Conservation (phyloP, 2,797 vertebrate genomes). For the Psittacula echo region DNA sequence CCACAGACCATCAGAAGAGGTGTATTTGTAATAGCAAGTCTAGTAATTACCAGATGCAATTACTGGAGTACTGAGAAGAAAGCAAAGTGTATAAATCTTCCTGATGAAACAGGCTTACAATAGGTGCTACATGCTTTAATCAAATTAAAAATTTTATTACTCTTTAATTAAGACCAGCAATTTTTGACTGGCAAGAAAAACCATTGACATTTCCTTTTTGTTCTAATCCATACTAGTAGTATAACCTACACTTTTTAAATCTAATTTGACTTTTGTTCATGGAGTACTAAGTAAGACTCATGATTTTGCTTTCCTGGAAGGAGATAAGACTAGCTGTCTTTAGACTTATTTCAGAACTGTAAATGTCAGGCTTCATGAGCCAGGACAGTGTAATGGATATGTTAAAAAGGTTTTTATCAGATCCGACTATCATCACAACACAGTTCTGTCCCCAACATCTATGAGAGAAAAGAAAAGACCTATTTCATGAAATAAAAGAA, state of each 20-base stretch:
- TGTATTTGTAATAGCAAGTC: neutral
- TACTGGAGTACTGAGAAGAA: conserved; percentile 7
- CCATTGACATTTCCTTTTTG: neutral
- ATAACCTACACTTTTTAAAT: neutral
- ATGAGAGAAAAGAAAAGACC: neutral
- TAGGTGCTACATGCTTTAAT: conserved; percentile 16
- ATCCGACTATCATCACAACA: neutral
- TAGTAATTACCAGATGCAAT: conserved; percentile 22
- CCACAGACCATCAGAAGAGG: neutral
- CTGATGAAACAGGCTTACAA: neutral
- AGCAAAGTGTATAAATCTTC: conserved; percentile 7
- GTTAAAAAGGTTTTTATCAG: conserved; percentile 10
- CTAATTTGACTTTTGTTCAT: neutral
- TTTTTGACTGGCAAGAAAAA: conserved; percentile 11
- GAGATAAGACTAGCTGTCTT: conserved; percentile 13
- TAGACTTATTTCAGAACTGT: neutral
- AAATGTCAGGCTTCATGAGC: conserved; percentile 1
- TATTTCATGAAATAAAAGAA: conserved; percentile 1
- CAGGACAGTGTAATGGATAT: neutral
- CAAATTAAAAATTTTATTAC: conserved; percentile 49
- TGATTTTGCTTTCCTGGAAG: conserved; percentile 1
- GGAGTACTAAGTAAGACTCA: neutral
- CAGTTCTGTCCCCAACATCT: neutral
- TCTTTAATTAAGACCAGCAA: conserved; percentile 34
- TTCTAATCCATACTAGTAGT: neutral